These are phyloP conservation scores for Galeopsomyia nigrocyanea DNA, from an alignment of 2,888 invertebrate genomes.

Conservation along the genomic window DNA sequence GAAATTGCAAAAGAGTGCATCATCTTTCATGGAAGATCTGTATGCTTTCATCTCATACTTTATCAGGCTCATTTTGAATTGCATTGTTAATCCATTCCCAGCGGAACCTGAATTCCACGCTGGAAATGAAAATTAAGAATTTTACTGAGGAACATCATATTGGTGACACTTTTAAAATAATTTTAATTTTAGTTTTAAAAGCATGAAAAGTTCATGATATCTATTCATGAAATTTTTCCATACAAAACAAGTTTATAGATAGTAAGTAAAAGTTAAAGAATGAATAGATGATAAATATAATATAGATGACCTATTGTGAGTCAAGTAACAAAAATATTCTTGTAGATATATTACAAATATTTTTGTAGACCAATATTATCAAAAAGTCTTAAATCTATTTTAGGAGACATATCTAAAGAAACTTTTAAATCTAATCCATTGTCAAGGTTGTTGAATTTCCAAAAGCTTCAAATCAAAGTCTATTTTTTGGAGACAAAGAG, in stretches of 20 bases:
- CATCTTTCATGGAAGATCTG: slow-evolving; percentile 40
- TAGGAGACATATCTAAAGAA: too few relatives aligned
- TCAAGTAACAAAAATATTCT: slow-evolving; percentile 21
- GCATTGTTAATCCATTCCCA: slow-evolving; percentile 37
- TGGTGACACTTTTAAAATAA: too few relatives aligned
- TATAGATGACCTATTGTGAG: slow-evolving; percentile 5
- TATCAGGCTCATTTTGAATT: slow-evolving; percentile 36
- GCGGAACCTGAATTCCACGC: slow-evolving; percentile 25
- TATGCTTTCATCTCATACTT: slow-evolving; percentile 41
- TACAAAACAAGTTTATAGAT: too few relatives aligned
- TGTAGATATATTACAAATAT: slow-evolving; percentile 33
- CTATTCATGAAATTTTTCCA: too few relatives aligned
- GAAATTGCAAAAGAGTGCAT: slow-evolving; percentile 45
- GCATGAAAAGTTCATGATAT: too few relatives aligned
- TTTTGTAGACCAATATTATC: slow-evolving; percentile 31
- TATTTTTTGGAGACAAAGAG: too few relatives aligned
- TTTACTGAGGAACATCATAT: too few relatives aligned
- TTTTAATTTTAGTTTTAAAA: too few relatives aligned
- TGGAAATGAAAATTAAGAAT: slow-evolving; percentile 10
- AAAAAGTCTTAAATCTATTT: not conserved
- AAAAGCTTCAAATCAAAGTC: too few relatives aligned
- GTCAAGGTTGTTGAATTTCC: too few relatives aligned
- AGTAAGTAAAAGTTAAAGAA: too few relatives aligned
- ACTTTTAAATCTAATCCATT: too few relatives aligned
- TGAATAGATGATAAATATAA: not conserved